Evolutionary conservation across 2,888 invertebrate species (phyloP), one percentile per base, ranked within the genome.

Genomic region (Balanococcus diminutus): DNA sequence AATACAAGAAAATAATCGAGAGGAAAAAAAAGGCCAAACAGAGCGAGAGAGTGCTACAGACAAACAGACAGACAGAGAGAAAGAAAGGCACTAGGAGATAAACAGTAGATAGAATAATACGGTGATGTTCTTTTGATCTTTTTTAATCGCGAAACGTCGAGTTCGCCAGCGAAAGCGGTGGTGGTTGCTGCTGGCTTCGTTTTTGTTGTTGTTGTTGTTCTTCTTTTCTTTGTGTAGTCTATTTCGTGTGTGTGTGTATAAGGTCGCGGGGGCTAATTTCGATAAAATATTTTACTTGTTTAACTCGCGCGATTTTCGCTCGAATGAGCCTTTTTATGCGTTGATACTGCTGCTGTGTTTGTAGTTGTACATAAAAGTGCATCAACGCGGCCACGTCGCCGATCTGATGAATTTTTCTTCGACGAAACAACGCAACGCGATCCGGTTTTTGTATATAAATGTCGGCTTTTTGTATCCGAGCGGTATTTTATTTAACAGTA

Each of bases 211-310:
- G 56, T 56, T 56, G 56, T 56, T 56, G 22, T 19, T 56, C 22
- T 56, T 56, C 22, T 56, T 56, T 36, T 36, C 36, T 36, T 36
- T 36, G 5, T 56, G 19, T 56, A 22, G 5, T 56, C 5, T 56
- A 22, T 79, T 79, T 79, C 11, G 16, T n/a, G n/a, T n/a, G n/a
- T n/a, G n/a, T n/a, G n/a, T n/a, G 75, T 19, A 19, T 3, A 28
- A 67, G 67, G 67, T 67, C 28, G 67, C 28, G 28, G 67, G 67
- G 75, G 75, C 75, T 79, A 79, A 79, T 79, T 79, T 79, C 75
- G 75, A 79, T 79, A 79, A 79, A 79, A 79, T 79, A 79, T 79
- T 79, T 79, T 79, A 79, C 75, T 79, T 79, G 75, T 79, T 79
- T 79, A 79, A 79, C 75, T 36, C 56, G 19, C 8, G 56, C 56